Conservation (phyloP, 2,797 vertebrate species). For the Melanotaenia maccullochi region DNA sequence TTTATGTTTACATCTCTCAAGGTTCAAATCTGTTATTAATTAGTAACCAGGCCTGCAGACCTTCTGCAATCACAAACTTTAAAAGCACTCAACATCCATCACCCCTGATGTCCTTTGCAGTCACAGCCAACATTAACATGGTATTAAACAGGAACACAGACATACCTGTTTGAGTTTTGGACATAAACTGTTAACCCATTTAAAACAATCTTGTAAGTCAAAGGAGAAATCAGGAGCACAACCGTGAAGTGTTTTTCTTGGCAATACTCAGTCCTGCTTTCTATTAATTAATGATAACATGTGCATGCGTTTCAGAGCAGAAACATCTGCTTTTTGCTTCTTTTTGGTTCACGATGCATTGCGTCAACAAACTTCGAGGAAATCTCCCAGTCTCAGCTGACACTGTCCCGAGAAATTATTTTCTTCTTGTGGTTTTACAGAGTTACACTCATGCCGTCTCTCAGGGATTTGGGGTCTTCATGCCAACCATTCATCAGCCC, state of each 20-base stretch:
- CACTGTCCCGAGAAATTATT: constrained; percentile 10
- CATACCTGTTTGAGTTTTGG: not conserved
- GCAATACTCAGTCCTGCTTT: not conserved
- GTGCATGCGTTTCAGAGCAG: not conserved
- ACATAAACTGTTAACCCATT: not conserved
- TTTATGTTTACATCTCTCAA: not conserved
- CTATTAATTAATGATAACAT: not conserved
- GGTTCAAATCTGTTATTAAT: not conserved
- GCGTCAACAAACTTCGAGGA: constrained; percentile 37
- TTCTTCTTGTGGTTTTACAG: constrained; percentile 35
- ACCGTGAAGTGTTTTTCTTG: not conserved
- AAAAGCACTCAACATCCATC: constrained; percentile 8
- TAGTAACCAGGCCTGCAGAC: not conserved
- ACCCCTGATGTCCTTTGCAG: not conserved
- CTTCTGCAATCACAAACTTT: not conserved
- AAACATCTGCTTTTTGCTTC: constrained; percentile 26
- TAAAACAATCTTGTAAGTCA: not conserved
- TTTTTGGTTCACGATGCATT: constrained; percentile 9
- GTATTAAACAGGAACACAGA: not conserved
- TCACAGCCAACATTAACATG: not conserved
- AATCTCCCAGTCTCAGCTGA: constrained; percentile 10
- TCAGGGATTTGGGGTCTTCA: constrained; percentile 17
- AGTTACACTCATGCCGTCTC: constrained; percentile 11
- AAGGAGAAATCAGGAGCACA: not conserved
- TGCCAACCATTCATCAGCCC: constrained; percentile 13